Evolutionary conservation across 2,113 vertebrate species (phyloP).

Genomic region (Nematolebias whitei): DNA sequence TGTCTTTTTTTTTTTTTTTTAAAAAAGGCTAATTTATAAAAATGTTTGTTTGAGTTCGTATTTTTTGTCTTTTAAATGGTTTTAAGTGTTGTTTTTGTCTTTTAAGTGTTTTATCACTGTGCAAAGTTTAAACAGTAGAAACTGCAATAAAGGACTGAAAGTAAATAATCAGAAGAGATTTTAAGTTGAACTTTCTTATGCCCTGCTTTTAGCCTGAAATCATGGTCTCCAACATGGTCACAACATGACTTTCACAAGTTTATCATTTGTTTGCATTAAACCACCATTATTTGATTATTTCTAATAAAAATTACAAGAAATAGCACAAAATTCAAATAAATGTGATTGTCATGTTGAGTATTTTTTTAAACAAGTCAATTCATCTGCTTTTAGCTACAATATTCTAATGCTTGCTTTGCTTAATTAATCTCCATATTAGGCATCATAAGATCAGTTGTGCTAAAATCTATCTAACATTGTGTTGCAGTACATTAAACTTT

Average conservation of each 20-base stretch:
- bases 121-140: not conserved
- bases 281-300: not conserved
- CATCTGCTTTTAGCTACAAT: constrained; percentile 40
- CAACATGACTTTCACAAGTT: constrained; percentile 1
- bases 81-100: constrained; percentile 6
- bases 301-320: not conserved
- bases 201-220: constrained; percentile 27
- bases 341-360: constrained; percentile 47
- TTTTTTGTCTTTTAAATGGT: constrained; percentile 26
- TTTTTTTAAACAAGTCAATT: constrained; percentile 29
- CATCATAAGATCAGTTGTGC: constrained; percentile 4
- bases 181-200: constrained; percentile 3
- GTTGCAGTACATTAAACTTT: constrained; percentile 8
- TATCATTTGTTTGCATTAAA: not conserved
- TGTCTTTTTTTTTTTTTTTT: not conserved
- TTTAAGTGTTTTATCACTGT: constrained; percentile 10
- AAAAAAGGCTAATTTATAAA: not conserved
- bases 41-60: constrained; percentile 8
- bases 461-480: not conserved
- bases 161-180: constrained; percentile 7
- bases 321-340: not conserved
- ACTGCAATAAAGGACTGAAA: not conserved
- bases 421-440: constrained; percentile 37
- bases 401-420: constrained; percentile 41
- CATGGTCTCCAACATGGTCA: constrained; percentile 50